Evolutionary conservation across 2,888 invertebrate genomes (phyloP).

Genomic region (Empis livida): DNA sequence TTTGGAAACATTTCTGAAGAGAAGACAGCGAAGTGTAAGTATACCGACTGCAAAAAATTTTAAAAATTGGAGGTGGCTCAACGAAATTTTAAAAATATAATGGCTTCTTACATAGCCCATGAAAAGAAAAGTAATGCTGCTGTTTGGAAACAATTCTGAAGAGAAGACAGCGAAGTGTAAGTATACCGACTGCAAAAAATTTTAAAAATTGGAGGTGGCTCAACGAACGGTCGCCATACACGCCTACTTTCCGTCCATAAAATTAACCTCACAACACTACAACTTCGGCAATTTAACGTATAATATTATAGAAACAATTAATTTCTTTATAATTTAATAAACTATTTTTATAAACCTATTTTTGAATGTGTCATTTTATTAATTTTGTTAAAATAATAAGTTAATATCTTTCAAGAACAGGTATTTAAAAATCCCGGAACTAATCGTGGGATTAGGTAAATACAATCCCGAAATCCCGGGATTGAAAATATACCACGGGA

Average conservation of each 20-base stretch:
- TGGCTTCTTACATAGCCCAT: not conserved
- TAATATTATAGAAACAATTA: no score
- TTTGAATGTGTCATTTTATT: no score
- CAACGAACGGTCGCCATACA: not conserved
- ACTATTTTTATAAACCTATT: no score
- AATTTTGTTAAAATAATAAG: no score
- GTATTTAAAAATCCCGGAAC: no score
- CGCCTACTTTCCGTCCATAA: not conserved
- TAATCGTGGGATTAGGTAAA: no score
- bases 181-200: not conserved
- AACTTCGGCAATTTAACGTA: not conserved
- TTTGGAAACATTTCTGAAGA: not conserved
- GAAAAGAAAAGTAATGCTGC: not conserved
- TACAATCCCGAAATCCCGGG: no score
- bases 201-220: not conserved
- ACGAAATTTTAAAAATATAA: not conserved
- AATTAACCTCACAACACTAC: not conserved
- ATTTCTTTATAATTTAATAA: no score
- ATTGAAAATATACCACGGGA: no score
- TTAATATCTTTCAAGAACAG: no score
- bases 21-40: not conserved
- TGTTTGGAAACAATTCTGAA: not conserved
- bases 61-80: not conserved
- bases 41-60: not conserved
- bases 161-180: not conserved